phyloP scores from a whole-genome alignment of 2,888 invertebrate genomes.

The Bhutanitis thaidina region DNA sequence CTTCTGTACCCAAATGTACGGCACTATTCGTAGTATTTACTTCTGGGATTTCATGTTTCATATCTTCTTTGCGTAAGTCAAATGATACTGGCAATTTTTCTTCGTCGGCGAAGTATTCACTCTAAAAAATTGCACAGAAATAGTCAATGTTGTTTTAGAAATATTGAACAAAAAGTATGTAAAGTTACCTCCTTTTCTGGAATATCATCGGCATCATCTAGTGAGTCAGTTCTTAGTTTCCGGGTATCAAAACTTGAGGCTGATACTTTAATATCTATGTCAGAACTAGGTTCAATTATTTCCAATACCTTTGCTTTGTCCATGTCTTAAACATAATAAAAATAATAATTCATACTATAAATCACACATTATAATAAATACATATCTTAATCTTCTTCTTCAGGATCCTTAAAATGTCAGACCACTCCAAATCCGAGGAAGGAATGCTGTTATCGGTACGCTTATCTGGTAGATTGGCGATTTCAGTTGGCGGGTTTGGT shows the following conservation, averaged over 20 bases:
- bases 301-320: conserved; percentile 76
- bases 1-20: conserved; percentile 33
- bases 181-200: conserved; percentile 69
- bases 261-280: conserved; percentile 57
- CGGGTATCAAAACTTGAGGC: conserved; percentile 66
- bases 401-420: too few species aligned
- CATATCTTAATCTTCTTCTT: too few species aligned
- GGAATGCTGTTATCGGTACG: too few species aligned
- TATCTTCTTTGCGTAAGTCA: conserved; percentile 20
- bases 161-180: too few species aligned
- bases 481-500: too few species aligned
- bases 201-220: conserved; percentile 76
- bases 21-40: conserved; percentile 35
- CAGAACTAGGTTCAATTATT: conserved; percentile 73
- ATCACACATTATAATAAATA: too few species aligned
- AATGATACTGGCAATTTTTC: conserved; percentile 43
- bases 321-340: conserved; percentile 49
- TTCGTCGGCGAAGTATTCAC: conserved; percentile 62
- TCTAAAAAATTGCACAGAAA: conserved; percentile 35
- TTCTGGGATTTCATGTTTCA: conserved; percentile 33
- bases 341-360: too few species aligned
- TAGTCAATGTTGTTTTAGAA: not conserved
- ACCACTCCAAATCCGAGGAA: too few species aligned
- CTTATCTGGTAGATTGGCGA: too few species aligned
- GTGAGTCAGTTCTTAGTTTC: conserved; percentile 71